Evolutionary conservation across 1,140 invertebrate genomes (phyloP).

Genomic region (Rhynchophorus ferrugineus): DNA sequence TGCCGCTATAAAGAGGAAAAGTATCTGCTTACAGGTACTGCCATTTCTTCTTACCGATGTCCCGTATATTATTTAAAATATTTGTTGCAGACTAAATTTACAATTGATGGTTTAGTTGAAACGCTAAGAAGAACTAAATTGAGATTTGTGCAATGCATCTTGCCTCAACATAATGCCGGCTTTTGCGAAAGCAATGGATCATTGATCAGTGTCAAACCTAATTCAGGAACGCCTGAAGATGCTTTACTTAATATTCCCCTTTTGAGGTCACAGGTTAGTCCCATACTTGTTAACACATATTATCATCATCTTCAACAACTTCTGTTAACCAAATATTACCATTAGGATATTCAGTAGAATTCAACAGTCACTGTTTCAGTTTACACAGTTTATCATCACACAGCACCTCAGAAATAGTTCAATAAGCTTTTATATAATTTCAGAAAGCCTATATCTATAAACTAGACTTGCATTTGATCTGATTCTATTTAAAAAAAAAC

Average conservation of each 20-base stretch:
- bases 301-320: neutral
- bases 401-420: too few species aligned
- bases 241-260: constrained; percentile 81
- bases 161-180: constrained; percentile 72
- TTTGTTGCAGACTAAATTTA: constrained; percentile 73
- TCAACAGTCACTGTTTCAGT: too few species aligned
- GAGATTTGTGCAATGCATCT: constrained; percentile 81
- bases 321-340: too few species aligned
- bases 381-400: neutral
- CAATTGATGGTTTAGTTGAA: constrained; percentile 83
- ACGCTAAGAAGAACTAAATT: constrained; percentile 73
- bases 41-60: neutral
- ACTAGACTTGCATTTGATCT: too few species aligned
- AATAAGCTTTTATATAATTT: too few species aligned
- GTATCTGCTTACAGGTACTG: constrained; percentile 59
- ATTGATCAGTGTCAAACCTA: constrained; percentile 43
- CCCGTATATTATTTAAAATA: constrained; percentile 8
- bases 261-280: constrained; percentile 71
- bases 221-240: constrained; percentile 45
- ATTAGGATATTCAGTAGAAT: too few species aligned
- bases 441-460: too few species aligned
- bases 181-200: constrained; percentile 40
- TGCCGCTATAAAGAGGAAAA: constrained; percentile 77
- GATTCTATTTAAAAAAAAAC: too few species aligned
- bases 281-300: neutral